Percentiles rank a stretch among this genome's conserved stretches.
phyloP scores from a whole-genome alignment of 2,797 vertebrate genomes.

The Aphelocoma californica region DNA sequence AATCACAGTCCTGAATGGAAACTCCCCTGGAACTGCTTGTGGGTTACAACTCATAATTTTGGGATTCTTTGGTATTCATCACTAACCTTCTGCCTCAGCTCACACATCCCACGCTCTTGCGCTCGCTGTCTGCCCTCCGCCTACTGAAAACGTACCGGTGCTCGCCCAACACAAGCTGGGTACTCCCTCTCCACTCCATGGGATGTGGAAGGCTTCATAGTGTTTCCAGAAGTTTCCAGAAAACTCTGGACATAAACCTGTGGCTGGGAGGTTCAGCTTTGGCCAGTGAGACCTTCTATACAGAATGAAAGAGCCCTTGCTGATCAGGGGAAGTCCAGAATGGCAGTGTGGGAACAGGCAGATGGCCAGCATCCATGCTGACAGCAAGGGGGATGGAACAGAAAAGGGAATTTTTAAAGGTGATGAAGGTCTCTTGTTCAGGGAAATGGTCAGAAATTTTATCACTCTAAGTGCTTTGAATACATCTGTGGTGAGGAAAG shows the following conservation, averaged over 20 bases:
- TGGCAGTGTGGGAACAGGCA: neutral
- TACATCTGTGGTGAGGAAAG: neutral
- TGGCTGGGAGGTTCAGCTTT: neutral
- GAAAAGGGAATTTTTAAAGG: neutral
- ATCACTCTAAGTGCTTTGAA: neutral
- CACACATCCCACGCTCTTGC: neutral
- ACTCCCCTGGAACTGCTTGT: slow-evolving; percentile 62
- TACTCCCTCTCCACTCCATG: neutral
- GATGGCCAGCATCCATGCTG: fast-evolving
- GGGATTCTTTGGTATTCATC: slow-evolving; percentile 65
- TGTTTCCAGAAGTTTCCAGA: neutral
- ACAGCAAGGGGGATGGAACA: neutral
- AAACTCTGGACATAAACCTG: neutral
- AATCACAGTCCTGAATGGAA: slow-evolving; percentile 65
- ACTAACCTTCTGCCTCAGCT: slow-evolving; percentile 23
- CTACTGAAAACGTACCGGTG: neutral
- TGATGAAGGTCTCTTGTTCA: neutral
- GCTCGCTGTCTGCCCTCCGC: neutral
- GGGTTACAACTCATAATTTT: slow-evolving; percentile 65
- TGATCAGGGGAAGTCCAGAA: neutral
- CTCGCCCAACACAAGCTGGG: neutral
- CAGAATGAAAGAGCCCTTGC: neutral
- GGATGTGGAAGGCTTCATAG: neutral
- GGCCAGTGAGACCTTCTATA: neutral
- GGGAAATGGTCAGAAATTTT: neutral